These are phyloP conservation scores for Campylomormyrus tamandua DNA, from an alignment of 2,113 vertebrate genomes.

Conservation along the genomic window DNA sequence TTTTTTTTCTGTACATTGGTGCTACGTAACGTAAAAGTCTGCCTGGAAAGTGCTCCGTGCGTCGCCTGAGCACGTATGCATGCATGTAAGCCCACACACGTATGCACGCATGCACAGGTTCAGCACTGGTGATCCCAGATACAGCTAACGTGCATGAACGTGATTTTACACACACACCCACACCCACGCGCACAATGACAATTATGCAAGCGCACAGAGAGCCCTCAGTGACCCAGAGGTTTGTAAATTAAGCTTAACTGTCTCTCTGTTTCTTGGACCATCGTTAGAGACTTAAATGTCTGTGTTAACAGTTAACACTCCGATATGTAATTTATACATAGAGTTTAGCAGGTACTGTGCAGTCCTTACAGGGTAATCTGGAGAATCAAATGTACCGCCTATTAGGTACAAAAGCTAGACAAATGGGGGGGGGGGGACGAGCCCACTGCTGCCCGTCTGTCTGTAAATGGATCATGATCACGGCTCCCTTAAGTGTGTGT, in stretches of 20 bases:
- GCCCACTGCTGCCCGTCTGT: neutral
- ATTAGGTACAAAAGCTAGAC: slow-evolving; percentile 8
- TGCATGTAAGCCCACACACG: neutral
- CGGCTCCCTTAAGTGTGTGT: neutral
- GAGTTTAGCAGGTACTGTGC: slow-evolving; percentile 13
- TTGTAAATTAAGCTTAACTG: neutral
- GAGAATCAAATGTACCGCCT: neutral
- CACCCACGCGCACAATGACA: neutral
- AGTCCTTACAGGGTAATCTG: neutral
- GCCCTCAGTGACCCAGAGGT: slow-evolving; percentile 3
- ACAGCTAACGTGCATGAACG: neutral
- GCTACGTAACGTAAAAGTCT: neutral
- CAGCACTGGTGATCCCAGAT: neutral
- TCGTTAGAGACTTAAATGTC: neutral
- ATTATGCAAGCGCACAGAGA: slow-evolving; percentile 8
- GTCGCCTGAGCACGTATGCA: neutral
- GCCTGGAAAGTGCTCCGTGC: neutral
- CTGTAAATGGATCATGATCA: neutral
- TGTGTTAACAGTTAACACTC: slow-evolving; percentile 12
- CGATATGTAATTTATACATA: slow-evolving; percentile 4
- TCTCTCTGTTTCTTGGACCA: neutral
- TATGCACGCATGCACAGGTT: neutral
- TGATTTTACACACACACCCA: neutral
- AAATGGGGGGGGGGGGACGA: neutral
- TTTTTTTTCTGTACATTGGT: slow-evolving; percentile 12